Base-by-base conservation (phyloP, 2,797 vertebrate species). In the Muscicapa comitata region DNA sequence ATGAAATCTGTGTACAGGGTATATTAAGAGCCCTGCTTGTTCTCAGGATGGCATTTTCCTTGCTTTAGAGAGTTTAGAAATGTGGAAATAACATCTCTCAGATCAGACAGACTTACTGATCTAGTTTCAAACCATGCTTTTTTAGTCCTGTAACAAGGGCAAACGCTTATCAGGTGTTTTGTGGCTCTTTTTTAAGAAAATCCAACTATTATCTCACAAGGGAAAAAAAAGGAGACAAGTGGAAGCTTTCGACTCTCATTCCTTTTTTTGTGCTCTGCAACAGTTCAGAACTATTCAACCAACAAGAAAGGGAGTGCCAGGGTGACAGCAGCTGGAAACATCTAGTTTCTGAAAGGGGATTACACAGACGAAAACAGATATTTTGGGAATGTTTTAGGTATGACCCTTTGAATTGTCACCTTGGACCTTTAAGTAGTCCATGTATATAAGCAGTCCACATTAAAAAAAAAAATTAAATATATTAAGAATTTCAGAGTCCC, bases 351-450 rank as follows among this genome's bases (percentile, higher is more conserved):
- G 62, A 87, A 96, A 81, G 51, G 13, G 50, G 53, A 92, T 95
- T 90, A 97, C 97, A 96, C 70, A 97, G 95, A 97, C 94, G 81
- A 93, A 97, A 97, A 96, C 91, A 92, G 86, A 21, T 94, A 93
- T 76, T 93, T 96, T 67, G 91, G 42, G 65, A 97, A 96, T 83
- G 9, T 50, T 82, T 88, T 74, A 80, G 25, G 15, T 51, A 43
- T 20, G 88, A 62, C 43, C 40, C 28, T 63, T 87, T 87, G 80
- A 65, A 80, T 29, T 71, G 94, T 61, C 55, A 96, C 23, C 79
- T 78, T 88, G 50, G 61, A 83, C 62, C 13, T 89, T 31, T 11
- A 84, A 86, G 29, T 35, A 88, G 70, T 72, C 57, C 71, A 47
- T 35, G 28, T 31, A 76, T 31, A 53, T 10, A 84, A 84, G 25